Base-by-base conservation (phyloP, 1,140 invertebrate species). In the Zophobas atratus region DNA sequence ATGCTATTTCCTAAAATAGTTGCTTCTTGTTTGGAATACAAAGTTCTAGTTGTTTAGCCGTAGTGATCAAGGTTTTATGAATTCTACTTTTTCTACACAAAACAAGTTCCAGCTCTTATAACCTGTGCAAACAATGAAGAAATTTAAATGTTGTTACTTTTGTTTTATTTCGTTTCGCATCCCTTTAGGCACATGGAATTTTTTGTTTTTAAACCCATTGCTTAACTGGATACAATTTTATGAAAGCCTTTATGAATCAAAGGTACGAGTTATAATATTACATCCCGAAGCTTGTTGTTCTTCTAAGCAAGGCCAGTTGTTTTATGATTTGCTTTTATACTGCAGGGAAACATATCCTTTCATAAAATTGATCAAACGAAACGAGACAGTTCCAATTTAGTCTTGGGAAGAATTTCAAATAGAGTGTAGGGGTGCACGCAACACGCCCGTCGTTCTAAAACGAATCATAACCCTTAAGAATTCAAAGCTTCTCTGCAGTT, bases 311-410 rank as follows among this genome's bases (percentile, higher is more conserved):
- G 43, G 56, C 20, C 73, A 75, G 55, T 46, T 20, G 51, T 75
- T 75, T 75, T 60, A 43, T 63, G 73, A 75, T 48, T 57, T 60
- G 36, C 20, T 57, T 75, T 75, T 75, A 63, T 60, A 34, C 34
- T 4, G 5, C 43, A 43, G 41, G 36, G 55, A 57, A 57, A 46
- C 56, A 75, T 75, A 60, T 63, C 73, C 36, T 75, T 75, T 75
- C 46, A 57, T 56, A 75, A 43, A 55, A 56, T 38, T 56, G 67
- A 70, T 70, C 67, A 70, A 70, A 38, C 67, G 67, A 36, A 48
- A 70, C 67, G 41, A 70, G 67, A 70, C 67, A 70, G n/a, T 46
- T 48, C 43, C 39, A 70, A 70, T 70, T 70, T 46, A n/a, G 60
- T 70, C 35, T 6, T n/a, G 39, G 38, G n/a, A 43, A 43, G 41